These are phyloP conservation scores for Eurystomus gularis DNA, from an alignment of 2,113 vertebrate species.

Conservation along the genomic window DNA sequence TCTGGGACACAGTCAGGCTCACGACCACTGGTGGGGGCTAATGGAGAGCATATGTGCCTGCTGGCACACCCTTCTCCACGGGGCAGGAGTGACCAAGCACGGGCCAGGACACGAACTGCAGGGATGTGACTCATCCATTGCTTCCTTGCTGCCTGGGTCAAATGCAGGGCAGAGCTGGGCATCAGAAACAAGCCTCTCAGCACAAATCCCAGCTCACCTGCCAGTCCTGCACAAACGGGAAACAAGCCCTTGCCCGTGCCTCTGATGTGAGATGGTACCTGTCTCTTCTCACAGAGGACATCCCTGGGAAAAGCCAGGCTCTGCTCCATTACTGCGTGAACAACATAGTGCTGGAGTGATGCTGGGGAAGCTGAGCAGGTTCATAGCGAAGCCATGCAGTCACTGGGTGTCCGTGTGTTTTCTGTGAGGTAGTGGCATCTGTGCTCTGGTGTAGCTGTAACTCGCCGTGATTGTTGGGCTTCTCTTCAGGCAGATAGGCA, in stretches of 20 bases:
- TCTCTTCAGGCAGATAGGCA: neutral
- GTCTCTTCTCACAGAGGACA: neutral
- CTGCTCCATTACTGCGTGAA: neutral
- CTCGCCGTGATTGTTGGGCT: fast-evolving
- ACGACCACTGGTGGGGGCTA: fast-evolving
- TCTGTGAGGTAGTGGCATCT: neutral
- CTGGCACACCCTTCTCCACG: neutral
- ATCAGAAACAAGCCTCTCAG: neutral
- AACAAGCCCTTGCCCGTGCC: too few species aligned
- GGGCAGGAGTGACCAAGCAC: neutral
- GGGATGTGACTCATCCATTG: neutral
- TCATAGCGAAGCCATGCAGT: neutral
- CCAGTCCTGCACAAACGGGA: neutral
- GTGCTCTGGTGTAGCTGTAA: neutral
- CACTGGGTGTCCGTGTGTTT: neutral
- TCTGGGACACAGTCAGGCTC: neutral
- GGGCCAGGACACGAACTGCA: neutral
- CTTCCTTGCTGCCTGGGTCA: neutral
- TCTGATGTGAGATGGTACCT: fast-evolving
- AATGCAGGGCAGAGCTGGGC: neutral
- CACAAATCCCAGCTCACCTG: neutral
- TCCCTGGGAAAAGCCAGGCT: neutral
- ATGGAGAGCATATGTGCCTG: fast-evolving
- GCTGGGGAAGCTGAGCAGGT: neutral
- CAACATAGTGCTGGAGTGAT: fast-evolving